Conservation (phyloP, 2,888 invertebrate species). For the Synergus itoensis region DNA sequence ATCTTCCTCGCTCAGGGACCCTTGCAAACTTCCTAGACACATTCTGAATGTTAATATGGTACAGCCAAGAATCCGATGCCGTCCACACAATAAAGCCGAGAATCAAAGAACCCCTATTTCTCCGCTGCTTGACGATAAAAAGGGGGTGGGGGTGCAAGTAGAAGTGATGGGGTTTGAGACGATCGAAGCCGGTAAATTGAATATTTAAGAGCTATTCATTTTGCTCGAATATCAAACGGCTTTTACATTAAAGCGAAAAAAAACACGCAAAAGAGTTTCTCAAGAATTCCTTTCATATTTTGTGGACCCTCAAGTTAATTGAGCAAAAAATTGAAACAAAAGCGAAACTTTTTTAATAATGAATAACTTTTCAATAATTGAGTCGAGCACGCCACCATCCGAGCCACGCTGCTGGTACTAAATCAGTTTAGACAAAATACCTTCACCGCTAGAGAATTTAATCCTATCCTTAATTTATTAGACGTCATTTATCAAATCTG, state of each 20-base stretch:
- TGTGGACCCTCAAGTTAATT: background rate
- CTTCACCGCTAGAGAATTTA: no score
- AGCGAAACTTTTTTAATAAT: no score
- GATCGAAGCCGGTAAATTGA: slow-evolving; percentile 63
- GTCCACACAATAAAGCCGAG: slow-evolving; percentile 54
- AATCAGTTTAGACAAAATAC: no score
- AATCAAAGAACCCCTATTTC: slow-evolving; percentile 52
- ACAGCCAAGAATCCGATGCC: slow-evolving; percentile 47
- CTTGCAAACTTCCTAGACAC: slow-evolving; percentile 59
- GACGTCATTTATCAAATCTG: background rate
- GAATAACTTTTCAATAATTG: no score
- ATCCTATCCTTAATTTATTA: background rate
- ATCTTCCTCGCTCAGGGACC: slow-evolving; percentile 52
- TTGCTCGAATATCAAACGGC: slow-evolving; percentile 71
- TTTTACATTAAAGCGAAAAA: slow-evolving; percentile 66
- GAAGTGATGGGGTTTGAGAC: slow-evolving; percentile 11
- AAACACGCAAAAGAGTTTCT: background rate
- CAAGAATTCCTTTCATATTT: background rate
- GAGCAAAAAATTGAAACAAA: no score
- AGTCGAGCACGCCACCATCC: no score
- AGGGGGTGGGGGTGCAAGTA: background rate
- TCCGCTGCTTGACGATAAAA: slow-evolving; percentile 4
- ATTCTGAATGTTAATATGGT: slow-evolving; percentile 58
- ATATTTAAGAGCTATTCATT: slow-evolving; percentile 68
- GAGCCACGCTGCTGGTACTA: no score